Base-by-base conservation (phyloP, 2,797 vertebrate species). In the Etheostoma perlongum region DNA sequence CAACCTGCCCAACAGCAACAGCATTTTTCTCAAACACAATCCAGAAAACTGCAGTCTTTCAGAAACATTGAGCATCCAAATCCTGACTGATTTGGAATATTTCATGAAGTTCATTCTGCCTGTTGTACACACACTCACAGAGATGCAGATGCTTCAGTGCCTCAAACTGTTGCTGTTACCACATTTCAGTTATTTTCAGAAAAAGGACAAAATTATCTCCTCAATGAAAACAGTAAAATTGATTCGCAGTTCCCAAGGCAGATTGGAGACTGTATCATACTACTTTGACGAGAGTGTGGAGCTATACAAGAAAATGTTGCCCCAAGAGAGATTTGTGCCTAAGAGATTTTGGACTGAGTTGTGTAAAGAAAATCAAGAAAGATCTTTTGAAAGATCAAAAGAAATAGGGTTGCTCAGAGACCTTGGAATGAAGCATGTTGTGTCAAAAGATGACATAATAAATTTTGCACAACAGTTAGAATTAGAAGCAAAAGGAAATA, bases 101-200 rank as follows among this genome's bases (percentile, higher is more conserved):
- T 95, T 94, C 78, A 78, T 93, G 44, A 80, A 64, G 67, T 92
- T 95, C 23, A 83, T 96, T 36, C 74, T 96, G n/a, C 92, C 94
- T 0, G 47, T 13, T 52, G 77, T 89, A 9, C 76, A 85, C 53
- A 72, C 0, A 11, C 80, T 95, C 25, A 82, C 47, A 21, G 91
- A 93, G 59, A 6, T 1, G 2, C 87, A 93, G 65, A 60, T 67
- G 54, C 48, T 92, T 71, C 55, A 88, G 1, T 92, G 91, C 58
- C 67, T 95, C 36, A 89, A 81, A 30, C 76, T 96, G 18, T 63
- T 95, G 23, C 44, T 94, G 66, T 67, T 53, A 72, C 69, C 92
- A 9, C 6, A 46, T 11, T 0, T 0, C 0, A 3, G 19, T 1
- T 82, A 69, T 16, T 0, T 0, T 0, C 0, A 76, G 0, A 2